Conservation (phyloP, 2,113 vertebrate genomes). For the Tachysurus fulvidraco region DNA sequence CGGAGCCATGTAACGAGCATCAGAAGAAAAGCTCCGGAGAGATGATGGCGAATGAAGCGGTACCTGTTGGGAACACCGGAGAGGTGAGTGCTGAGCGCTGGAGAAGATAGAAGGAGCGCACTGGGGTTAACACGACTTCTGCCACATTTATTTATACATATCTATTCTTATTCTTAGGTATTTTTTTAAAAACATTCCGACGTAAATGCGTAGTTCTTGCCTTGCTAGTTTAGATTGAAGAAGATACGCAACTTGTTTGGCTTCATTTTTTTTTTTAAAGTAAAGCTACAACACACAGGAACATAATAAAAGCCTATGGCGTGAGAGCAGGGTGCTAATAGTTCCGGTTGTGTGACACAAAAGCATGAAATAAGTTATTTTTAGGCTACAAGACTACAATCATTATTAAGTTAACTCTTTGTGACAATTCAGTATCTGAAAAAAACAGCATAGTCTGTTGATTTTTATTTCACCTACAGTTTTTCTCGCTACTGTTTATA, state of each 20-base stretch:
- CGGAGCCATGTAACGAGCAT: slow-evolving; percentile 30
- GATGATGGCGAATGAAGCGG: slow-evolving; percentile 71
- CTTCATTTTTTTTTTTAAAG: slow-evolving; percentile 45
- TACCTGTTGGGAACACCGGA: slow-evolving; percentile 40
- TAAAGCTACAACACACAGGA: neutral
- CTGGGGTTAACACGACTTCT: neutral
- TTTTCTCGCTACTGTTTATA: neutral
- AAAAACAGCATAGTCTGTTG: no score
- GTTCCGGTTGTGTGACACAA: neutral
- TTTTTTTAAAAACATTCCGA: neutral
- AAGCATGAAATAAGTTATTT: neutral
- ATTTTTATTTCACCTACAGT: no score
- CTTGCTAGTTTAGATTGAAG: neutral
- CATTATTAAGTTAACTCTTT: no score
- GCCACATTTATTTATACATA: neutral
- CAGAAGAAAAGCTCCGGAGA: slow-evolving; percentile 44
- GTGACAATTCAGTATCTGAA: no score
- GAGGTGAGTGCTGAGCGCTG: slow-evolving; percentile 22
- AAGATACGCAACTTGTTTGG: slow-evolving; percentile 62
- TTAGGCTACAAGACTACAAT: no score
- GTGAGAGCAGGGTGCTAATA: neutral
- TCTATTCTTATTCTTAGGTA: neutral
- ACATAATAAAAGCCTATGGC: neutral
- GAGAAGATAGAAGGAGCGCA: neutral
- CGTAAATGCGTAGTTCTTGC: neutral